Base-by-base conservation (phyloP, 1,140 invertebrate species). In the Metaphire vulgaris region DNA sequence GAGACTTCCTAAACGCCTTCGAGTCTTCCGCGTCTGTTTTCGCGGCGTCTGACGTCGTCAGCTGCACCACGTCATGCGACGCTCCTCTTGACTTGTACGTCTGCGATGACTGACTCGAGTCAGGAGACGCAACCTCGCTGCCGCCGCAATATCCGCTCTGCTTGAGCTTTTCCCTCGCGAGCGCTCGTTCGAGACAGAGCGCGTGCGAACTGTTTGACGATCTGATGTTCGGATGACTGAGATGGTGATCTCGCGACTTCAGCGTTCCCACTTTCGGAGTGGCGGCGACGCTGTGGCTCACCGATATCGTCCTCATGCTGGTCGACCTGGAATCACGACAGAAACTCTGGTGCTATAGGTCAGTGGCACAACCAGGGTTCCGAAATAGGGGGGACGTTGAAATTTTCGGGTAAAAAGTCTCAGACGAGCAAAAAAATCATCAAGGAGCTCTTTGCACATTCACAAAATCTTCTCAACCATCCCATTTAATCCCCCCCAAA, bases 211-310 rank as follows among this genome's bases (percentile, higher is more conserved):
- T 56, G 41, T 21, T 56, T 21, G 41, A 56, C 41, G 41, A 56
- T 6, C 41, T 6, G 41, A 56, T 56, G 41, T 56, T 56, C 21
- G 41, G 41, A 56, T 56, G 41, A 56, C 41, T 56, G 41, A 56
- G 41, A 34, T 56, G 34, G 28, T 34, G 31, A n/a, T 33, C 72
- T 6, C 72, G 72, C 15, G 72, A 73, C 33, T 34, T 73, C 33
- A 73, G 29, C 21, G 72, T 73, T 14, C 72, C 72, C n/a, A 82
- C 83, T 77, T 84, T 85, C 32, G 85, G 83, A 12, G 84, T 84
- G 28, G 81, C 83, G 74, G 83, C 84, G n/a, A 81, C 81, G 74
- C 84, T 85, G n/a, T 83, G 81, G 77, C 80, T 83, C 56, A 64
- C 31, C 1, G 72, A 73, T 1, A 78, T 72, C 16, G 77, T 84